phyloP scores from a whole-genome alignment of 2,888 invertebrate species.

The Chrysotoxum bicinctum region DNA sequence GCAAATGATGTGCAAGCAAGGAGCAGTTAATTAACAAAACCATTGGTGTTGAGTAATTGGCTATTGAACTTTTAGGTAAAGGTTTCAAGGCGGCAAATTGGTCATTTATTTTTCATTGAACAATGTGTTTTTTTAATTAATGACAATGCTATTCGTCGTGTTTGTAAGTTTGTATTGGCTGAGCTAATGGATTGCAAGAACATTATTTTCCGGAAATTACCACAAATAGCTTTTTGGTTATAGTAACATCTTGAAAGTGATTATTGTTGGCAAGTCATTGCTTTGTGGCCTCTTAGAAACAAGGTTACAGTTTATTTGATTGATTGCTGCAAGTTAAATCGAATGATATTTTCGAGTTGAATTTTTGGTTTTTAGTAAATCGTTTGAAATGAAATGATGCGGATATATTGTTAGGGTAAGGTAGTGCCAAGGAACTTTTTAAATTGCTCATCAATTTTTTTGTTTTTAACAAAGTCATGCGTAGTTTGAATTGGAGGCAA shows the following conservation, averaged over 20 bases:
- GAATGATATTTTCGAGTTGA: too few relatives aligned
- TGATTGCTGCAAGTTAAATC: not conserved
- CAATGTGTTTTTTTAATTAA: conserved; percentile 7
- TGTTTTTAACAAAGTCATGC: too few relatives aligned
- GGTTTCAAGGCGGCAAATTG: not conserved
- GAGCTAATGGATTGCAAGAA: not conserved
- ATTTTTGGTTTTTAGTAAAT: too few relatives aligned
- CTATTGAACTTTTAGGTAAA: not conserved
- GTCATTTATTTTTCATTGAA: conserved; percentile 9
- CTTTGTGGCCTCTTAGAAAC: not conserved
- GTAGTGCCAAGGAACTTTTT: too few relatives aligned
- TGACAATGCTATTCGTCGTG: not conserved
- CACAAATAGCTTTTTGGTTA: not conserved
- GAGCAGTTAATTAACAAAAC: conserved; percentile 20
- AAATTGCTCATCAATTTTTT: too few relatives aligned
- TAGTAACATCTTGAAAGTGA: not conserved
- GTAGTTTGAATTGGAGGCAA: too few relatives aligned
- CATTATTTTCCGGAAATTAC: not conserved
- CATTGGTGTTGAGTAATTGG: conserved; percentile 30
- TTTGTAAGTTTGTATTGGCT: not conserved
- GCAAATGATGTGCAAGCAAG: conserved; percentile 5
- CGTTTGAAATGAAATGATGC: too few relatives aligned
- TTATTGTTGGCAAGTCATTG: not conserved
- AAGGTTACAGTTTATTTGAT: not conserved
- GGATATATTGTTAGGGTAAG: too few relatives aligned